Evolutionary conservation across 1,140 invertebrate genomes (phyloP).

Genomic region (Stenopsyche tienmushanensis): DNA sequence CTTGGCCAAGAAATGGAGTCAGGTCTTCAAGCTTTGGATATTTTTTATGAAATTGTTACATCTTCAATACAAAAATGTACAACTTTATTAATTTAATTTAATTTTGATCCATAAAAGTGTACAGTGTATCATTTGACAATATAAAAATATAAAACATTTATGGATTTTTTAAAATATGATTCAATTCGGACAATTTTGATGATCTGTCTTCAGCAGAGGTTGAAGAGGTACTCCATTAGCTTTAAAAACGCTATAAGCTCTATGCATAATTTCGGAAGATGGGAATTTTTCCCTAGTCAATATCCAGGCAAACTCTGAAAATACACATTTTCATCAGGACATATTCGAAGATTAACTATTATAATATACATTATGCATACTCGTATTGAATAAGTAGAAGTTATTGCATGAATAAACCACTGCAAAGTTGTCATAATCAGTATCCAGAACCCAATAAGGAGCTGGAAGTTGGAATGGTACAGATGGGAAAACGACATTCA

Average conservation of each 20-base stretch:
- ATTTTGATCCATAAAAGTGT: too few relatives aligned
- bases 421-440: constrained; percentile 65
- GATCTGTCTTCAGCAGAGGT: background rate
- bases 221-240: background rate
- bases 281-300: background rate
- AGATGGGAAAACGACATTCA: background rate
- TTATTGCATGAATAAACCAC: constrained; percentile 63
- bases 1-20: too few relatives aligned
- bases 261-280: background rate
- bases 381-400: background rate
- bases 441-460: constrained; percentile 59
- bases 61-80: too few relatives aligned
- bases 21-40: too few relatives aligned
- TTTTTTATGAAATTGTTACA: too few relatives aligned
- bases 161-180: too few relatives aligned
- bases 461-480: background rate
- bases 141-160: too few relatives aligned
- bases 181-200: background rate
- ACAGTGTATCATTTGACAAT: too few relatives aligned
- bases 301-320: background rate
- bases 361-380: background rate
- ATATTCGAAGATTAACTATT: background rate
- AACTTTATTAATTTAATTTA: too few relatives aligned
- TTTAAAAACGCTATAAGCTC: background rate
- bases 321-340: too few relatives aligned